Evolutionary conservation across 2,888 invertebrate genomes (phyloP).

Genomic region (Acrobasis consociella): DNA sequence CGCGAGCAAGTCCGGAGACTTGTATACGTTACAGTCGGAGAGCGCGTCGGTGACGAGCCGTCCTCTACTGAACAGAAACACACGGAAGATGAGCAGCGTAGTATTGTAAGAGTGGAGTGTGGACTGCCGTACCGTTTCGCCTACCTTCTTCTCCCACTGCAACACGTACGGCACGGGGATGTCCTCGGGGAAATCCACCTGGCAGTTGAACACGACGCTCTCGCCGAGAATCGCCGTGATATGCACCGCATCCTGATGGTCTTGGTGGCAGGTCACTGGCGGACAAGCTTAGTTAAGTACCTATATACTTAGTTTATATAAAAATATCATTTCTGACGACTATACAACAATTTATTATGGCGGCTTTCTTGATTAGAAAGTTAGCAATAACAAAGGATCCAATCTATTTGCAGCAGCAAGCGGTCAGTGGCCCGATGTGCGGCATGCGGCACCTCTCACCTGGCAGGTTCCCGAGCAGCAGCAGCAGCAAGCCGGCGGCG

Average conservation of each 20-base stretch:
- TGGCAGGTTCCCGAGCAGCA: conserved; percentile 80
- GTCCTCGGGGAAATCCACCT: conserved; percentile 98
- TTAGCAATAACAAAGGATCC: no score
- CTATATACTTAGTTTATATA: no score
- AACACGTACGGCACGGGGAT: conserved; percentile 98
- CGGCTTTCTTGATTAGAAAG: no score
- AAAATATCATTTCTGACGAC: no score
- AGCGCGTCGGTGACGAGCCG: conserved; percentile 77
- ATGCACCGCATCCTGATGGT: conserved; percentile 96
- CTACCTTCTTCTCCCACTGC: conserved; percentile 99
- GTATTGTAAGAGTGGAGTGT: conserved; percentile 82
- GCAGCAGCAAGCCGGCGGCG: conserved; percentile 83
- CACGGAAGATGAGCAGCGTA: conserved; percentile 81
- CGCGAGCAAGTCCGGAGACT: conserved; percentile 63
- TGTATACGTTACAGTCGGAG: conserved; percentile 78
- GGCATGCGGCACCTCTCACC: conserved; percentile 42
- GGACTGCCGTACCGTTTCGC: conserved; percentile 95
- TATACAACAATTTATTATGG: no score
- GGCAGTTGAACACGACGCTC: conserved; percentile 98
- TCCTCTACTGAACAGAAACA: conserved; percentile 83
- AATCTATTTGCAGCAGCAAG: no score
- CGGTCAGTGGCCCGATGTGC: no score
- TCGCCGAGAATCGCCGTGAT: conserved; percentile 98
- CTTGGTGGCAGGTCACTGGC: conserved; percentile 90
- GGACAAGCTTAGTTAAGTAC: neutral